Evolutionary conservation across 1,140 invertebrate species (phyloP), one percentile per base, ranked within the genome.

Genomic region (Drosophila subobscura): DNA sequence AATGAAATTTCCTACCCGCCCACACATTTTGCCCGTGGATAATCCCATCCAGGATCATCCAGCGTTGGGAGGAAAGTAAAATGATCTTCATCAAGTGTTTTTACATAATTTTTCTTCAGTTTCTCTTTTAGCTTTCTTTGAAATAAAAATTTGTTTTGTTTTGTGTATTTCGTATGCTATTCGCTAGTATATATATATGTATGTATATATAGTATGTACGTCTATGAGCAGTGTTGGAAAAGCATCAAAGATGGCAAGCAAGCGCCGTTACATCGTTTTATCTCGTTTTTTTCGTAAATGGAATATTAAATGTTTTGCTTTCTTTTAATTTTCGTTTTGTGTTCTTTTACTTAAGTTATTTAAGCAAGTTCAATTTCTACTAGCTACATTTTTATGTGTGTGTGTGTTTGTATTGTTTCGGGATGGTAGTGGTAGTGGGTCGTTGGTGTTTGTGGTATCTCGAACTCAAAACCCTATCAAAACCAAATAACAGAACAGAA

Each of bases 301-400:
- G 72, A 79, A 77, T 88, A 83, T 89, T 79, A 84, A 88, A 51
- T 64, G 51, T 72, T 23, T 67, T 58, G 22, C 22, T 46, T 58
- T 27, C 22, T 46, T 52, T 70, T 77, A 12, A 16, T 44, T 45
- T 73, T 60, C 37, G 5, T 59, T 59, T 20, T 72, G 37, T 61
- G 7, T 55, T 55, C 47, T 64, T 70, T 77, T 58, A 54, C 70
- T 79, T 65, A 59, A 12, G 59, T 75, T 76, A 68, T 65, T 78
- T 77, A 88, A 89, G 84, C 84, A 89, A 89, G 76, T 88, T 64
- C 57, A 88, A 88, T 89, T 88, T 89, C 75, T 89, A 89, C 84
- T 88, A 89, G 64, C 84, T 89, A 84, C 84, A 42, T 72, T 79
- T 89, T 74, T 76, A 41, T 49, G 40, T 65, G 33, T 37, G 29